Evolutionary conservation across 2,888 invertebrate species (phyloP).

Genomic region (Amphipyra tragopoginis): DNA sequence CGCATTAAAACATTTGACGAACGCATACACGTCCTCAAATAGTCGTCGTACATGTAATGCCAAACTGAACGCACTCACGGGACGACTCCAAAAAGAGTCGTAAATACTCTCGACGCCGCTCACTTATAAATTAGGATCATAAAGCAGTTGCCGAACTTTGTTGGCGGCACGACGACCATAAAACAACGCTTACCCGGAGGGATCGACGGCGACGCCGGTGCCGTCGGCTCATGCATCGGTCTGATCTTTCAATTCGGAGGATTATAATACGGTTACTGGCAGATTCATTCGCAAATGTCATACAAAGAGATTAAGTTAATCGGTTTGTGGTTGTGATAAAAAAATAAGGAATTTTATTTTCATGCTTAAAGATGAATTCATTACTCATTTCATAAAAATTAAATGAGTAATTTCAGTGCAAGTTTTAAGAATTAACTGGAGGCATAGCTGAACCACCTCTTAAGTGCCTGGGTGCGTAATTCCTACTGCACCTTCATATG

Average conservation of each 20-base stretch:
- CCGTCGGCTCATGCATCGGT: conserved; percentile 70
- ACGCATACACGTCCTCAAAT: conserved; percentile 27
- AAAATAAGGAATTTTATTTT: neutral
- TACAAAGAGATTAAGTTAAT: neutral
- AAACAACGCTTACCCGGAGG: conserved; percentile 84
- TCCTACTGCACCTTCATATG: no score
- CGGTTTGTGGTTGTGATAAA: neutral
- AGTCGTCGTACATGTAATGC: conserved; percentile 51
- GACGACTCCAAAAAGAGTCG: conserved; percentile 85
- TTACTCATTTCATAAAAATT: no score
- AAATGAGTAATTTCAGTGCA: no score
- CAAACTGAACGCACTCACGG: conserved; percentile 82
- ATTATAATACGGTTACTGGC: conserved; percentile 57
- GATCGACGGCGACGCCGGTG: conserved; percentile 67
- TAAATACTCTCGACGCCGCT: conserved; percentile 86
- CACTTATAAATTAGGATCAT: conserved; percentile 90
- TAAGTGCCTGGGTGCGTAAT: no score
- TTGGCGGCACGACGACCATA: conserved; percentile 87
- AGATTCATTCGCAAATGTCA: conserved; percentile 26
- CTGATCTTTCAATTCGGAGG: conserved; percentile 81
- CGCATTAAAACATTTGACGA: conserved; percentile 26
- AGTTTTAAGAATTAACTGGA: no score
- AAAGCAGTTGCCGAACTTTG: conserved; percentile 89
- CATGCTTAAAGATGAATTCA: neutral
- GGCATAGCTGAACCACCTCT: no score